Evolutionary conservation across 2,888 invertebrate genomes (phyloP).

Genomic region (Xanthostigma xanthostigma): DNA sequence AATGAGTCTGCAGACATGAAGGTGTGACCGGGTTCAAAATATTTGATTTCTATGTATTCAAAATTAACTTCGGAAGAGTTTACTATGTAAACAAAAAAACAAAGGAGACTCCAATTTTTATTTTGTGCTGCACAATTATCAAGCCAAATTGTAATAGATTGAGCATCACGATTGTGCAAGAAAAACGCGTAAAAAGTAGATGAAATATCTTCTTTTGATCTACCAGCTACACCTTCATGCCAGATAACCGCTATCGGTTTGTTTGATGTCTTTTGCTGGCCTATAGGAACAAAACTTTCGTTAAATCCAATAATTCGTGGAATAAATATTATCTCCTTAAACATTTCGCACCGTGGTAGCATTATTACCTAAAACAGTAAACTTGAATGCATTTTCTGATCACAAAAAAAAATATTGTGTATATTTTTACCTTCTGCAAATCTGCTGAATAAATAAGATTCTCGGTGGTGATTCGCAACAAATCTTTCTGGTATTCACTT

Average conservation of each 20-base stretch:
- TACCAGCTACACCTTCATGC: conserved; percentile 8
- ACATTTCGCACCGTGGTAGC: too few relatives aligned
- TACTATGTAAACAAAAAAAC: too few relatives aligned
- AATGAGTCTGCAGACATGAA: too few relatives aligned
- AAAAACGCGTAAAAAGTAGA: too few relatives aligned
- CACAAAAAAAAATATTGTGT: background rate
- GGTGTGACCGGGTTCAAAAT: too few relatives aligned
- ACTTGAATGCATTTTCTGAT: background rate
- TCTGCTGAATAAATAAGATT: conserved; percentile 8
- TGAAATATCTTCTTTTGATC: too few relatives aligned
- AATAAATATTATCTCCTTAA: conserved; percentile 14
- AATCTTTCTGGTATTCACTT: conserved; percentile 6
- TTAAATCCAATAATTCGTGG: conserved; percentile 9
- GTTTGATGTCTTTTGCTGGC: conserved; percentile 6
- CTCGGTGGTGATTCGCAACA: conserved; percentile 1
- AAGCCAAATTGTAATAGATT: too few relatives aligned
- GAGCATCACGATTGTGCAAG: too few relatives aligned
- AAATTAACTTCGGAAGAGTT: too few relatives aligned
- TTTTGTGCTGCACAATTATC: too few relatives aligned
- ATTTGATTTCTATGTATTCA: too few relatives aligned
- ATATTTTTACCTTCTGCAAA: conserved; percentile 9
- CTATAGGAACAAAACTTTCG: conserved; percentile 9
- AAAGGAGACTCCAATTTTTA: too few relatives aligned
- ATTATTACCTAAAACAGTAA: conserved; percentile 10
- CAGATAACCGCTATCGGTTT: conserved; percentile 8